A percentile compares a stretch with the other conserved stretches of the same genome.
Evolutionary conservation across 2,888 invertebrate species (phyloP).

Genomic region (Artemia sp.): DNA sequence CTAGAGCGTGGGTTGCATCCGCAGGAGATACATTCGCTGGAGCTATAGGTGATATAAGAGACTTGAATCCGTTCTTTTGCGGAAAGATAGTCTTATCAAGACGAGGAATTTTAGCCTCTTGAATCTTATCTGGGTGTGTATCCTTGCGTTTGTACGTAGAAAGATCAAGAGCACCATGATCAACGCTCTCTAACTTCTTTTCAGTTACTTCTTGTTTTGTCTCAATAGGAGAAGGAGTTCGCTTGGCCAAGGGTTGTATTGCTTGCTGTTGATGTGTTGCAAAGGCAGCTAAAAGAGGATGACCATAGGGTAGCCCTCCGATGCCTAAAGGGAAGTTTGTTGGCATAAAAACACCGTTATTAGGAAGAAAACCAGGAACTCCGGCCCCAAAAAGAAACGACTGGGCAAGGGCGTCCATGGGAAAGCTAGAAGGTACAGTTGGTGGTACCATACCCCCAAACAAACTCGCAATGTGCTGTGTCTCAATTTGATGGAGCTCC

Average conservation of each 20-base stretch:
- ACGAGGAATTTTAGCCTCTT: neutral
- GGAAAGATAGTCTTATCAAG: neutral
- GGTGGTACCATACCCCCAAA: slow-evolving; percentile 5
- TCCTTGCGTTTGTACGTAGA: slow-evolving; percentile 10
- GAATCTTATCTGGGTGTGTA: neutral
- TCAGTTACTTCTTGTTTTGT: neutral
- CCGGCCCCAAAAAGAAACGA: slow-evolving; percentile 6
- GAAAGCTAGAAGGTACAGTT: neutral
- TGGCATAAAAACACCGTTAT: neutral
- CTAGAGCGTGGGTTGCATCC: slow-evolving; percentile 50
- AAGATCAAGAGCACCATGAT: slow-evolving; percentile 1
- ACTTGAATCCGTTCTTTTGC: neutral
- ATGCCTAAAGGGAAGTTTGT: neutral
- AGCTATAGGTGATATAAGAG: slow-evolving; percentile 6
- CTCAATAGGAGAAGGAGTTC: neutral
- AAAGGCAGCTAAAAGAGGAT: slow-evolving; percentile 6
- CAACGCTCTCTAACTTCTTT: neutral
- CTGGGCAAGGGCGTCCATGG: slow-evolving; percentile 6
- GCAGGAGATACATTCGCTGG: slow-evolving; percentile 25
- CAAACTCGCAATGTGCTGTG: neutral
- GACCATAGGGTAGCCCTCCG: neutral
- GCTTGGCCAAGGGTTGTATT: neutral
- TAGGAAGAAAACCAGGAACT: neutral
- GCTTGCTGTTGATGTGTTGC: neutral
- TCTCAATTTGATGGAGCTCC: too few species aligned